Percentiles rank a stretch among this genome's conserved stretches.
These are phyloP conservation scores for Heptranchias perlo DNA, from an alignment of 2,113 vertebrate species.

Conservation along the genomic window DNA sequence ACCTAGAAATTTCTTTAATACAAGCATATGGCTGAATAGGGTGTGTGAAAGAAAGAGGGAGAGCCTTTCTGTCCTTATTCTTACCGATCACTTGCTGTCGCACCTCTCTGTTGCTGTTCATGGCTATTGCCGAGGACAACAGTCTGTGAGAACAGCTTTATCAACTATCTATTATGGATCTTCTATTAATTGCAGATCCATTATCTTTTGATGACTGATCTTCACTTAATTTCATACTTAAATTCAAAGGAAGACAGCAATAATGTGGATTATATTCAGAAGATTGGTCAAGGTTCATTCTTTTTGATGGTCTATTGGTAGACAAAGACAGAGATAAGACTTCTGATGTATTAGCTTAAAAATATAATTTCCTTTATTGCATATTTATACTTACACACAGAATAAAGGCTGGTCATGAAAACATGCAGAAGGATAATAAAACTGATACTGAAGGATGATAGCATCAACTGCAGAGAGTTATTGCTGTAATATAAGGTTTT, in stretches of 20 bases:
- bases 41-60: background rate
- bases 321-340: slow-evolving; percentile 6
- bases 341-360: slow-evolving; percentile 13
- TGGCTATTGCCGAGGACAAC: no score
- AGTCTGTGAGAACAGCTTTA: background rate
- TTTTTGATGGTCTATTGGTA: background rate
- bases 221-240: slow-evolving; percentile 8
- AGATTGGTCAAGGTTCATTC: background rate
- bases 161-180: slow-evolving; percentile 14
- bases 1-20: background rate
- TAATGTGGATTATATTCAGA: background rate
- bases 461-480: background rate
- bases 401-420: background rate
- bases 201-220: slow-evolving; percentile 15
- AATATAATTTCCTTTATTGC: slow-evolving; percentile 5
- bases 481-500: background rate
- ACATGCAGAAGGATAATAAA: background rate
- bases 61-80: background rate
- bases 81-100: background rate
- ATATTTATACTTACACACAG: background rate
- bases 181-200: background rate
- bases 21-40: background rate
- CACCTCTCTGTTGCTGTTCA: background rate
- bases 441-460: background rate
- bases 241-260: background rate